Evolutionary conservation across 2,797 vertebrate species (phyloP).

Genomic region (Hephaestus fuliginosus): DNA sequence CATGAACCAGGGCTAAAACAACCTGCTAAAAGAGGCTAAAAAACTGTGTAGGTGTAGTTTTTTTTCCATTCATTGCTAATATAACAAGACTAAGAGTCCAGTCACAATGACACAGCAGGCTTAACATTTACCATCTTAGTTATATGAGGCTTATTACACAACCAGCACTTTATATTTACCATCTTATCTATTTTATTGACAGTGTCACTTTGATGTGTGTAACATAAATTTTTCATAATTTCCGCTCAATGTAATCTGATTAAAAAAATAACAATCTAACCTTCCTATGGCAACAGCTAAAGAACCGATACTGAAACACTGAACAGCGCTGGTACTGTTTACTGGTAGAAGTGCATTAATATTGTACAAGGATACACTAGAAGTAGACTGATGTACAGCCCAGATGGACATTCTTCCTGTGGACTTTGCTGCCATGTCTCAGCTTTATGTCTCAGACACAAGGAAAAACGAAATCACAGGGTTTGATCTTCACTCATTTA

Average conservation of each 20-base stretch:
- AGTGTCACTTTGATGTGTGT: no score
- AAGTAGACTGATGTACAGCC: background rate
- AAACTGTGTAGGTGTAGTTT: no score
- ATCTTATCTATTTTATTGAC: no score
- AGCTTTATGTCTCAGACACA: slow-evolving; percentile 29
- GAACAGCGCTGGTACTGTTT: background rate
- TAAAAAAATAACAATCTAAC: background rate
- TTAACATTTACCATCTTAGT: no score
- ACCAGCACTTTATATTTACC: no score
- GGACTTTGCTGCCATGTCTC: background rate
- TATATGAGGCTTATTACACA: no score
- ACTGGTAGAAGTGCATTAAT: background rate
- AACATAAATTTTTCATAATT: no score
- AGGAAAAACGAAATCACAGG: slow-evolving; percentile 22
- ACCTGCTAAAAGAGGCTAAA: no score
- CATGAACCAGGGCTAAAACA: no score
- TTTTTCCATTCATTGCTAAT: no score
- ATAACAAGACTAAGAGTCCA: no score
- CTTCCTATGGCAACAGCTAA: background rate
- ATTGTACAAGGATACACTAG: background rate
- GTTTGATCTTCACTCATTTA: slow-evolving; percentile 61
- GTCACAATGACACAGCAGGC: no score
- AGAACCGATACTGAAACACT: background rate
- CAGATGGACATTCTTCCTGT: slow-evolving; percentile 8
- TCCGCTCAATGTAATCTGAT: background rate